Base-by-base conservation (phyloP, 2,888 invertebrate genomes). In the Patella caerulea region DNA sequence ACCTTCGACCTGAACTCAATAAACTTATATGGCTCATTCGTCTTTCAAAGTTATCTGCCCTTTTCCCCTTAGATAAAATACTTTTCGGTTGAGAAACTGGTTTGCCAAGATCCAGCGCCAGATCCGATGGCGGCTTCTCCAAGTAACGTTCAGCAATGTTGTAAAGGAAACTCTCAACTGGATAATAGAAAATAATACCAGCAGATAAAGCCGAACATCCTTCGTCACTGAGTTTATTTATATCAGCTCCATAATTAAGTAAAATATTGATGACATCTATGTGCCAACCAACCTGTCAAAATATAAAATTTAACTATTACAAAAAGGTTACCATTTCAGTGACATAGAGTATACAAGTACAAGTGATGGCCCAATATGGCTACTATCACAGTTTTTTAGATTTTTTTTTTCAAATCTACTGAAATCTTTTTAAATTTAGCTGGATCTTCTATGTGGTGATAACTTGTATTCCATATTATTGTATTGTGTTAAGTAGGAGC, bases 221-320 rank as follows among this genome's bases (percentile, higher is more conserved):
- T 78, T 90, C 89, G 81, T 91, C 90, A 77, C 86, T 90, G 19
- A 91, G 83, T 78, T 90, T 88, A 83, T 92, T 92, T 11, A 92
- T 88, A 79, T 92, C 87, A 2, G 91, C 91, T 70, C 92, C 92
- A 74, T 88, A 86, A 80, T 92, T 91, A 12, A 92, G 85, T 45
- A 92, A 83, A 76, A 85, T 82, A 81, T 91, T 91, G 75, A 92
- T 90, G 7, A 91, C 86, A 73, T 87, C 86, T 29, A 86, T 83
- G 77, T 91, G 89, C 88, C 90, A 89, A 82, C 90, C 89, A 2
- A 90, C 88, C 91, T 91, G 80, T 9, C 81, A 74, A 15, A 55
- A n/a, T 53, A 71, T n/a, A 78, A n/a, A 11, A 71, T 56, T n/a
- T 34, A 15, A 53, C 70, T 19, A 53, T 54, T 17, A 19, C 2